phyloP scores from a whole-genome alignment of 2,888 invertebrate genomes.

The Leptothorax acervorum region DNA sequence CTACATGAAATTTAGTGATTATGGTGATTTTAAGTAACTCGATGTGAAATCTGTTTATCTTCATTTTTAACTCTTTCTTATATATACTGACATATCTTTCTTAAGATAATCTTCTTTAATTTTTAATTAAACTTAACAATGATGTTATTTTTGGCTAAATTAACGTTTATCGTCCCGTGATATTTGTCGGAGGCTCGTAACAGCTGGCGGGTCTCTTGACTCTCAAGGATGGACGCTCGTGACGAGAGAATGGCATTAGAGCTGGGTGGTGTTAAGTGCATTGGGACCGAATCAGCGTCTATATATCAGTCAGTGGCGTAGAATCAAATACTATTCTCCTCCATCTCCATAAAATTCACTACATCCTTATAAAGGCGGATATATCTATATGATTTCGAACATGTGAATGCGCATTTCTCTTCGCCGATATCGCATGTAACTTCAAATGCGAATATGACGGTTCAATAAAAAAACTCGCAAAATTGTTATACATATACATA shows the following conservation, averaged over 20 bases:
- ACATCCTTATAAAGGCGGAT: slow-evolving; percentile 51
- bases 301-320: slow-evolving; percentile 64
- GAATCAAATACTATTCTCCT: slow-evolving; percentile 40
- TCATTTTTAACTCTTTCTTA: background rate
- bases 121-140: slow-evolving; percentile 22
- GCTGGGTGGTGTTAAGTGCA: slow-evolving; percentile 74
- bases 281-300: slow-evolving; percentile 69
- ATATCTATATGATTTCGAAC: slow-evolving; percentile 44
- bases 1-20: background rate
- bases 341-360: slow-evolving; percentile 47
- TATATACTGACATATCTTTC: background rate
- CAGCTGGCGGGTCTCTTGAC: slow-evolving; percentile 70
- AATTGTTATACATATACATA: background rate
- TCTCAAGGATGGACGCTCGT: slow-evolving; percentile 71
- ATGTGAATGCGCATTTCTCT: slow-evolving; percentile 23
- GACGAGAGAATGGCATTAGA: slow-evolving; percentile 75
- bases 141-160: slow-evolving; percentile 49
- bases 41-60: background rate
- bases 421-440: background rate
- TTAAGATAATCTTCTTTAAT: background rate
- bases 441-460: background rate
- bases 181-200: slow-evolving; percentile 64
- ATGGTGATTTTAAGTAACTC: background rate
- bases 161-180: slow-evolving; percentile 45
- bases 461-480: background rate